Conservation (phyloP, 2,113 vertebrate genomes). For the Eurypyga helias region DNA sequence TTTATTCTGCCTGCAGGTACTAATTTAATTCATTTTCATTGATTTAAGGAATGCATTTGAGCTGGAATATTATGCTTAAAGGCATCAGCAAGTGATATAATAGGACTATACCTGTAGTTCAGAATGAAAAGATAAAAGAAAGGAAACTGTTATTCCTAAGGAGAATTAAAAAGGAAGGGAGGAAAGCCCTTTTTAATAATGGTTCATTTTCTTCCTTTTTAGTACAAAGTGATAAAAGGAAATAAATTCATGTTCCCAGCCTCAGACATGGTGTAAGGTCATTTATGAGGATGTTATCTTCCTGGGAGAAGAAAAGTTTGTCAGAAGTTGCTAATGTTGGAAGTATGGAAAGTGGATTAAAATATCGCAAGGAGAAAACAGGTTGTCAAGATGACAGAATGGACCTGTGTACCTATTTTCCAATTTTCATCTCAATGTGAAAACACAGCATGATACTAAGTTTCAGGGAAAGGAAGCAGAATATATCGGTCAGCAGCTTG, state of each 20-base stretch:
- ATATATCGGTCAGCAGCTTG: not conserved
- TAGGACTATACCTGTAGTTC: slow-evolving; percentile 26
- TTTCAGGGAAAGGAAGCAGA: slow-evolving; percentile 33
- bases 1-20: slow-evolving; percentile 50
- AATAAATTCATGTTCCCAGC: slow-evolving; percentile 70
- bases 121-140: slow-evolving; percentile 65
- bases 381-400: slow-evolving; percentile 54
- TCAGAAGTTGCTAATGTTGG: slow-evolving; percentile 65
- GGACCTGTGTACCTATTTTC: slow-evolving; percentile 70
- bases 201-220: slow-evolving; percentile 67
- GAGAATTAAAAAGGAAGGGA: slow-evolving; percentile 23
- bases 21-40: slow-evolving; percentile 68
- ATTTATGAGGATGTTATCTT: slow-evolving; percentile 58
- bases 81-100: slow-evolving; percentile 44
- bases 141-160: slow-evolving; percentile 23
- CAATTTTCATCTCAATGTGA: slow-evolving; percentile 74
- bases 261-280: slow-evolving; percentile 50
- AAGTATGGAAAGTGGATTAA: slow-evolving; percentile 67
- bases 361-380: slow-evolving; percentile 49
- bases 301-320: slow-evolving; percentile 29
- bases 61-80: slow-evolving; percentile 62
- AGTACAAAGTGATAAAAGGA: slow-evolving; percentile 70
- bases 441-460: slow-evolving; percentile 55
- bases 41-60: slow-evolving; percentile 53
- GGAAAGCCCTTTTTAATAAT: slow-evolving; percentile 51